A percentile compares a stretch with the other conserved stretches of the same genome.
Conservation (phyloP, 2,888 invertebrate genomes). For the Hypercompe scribonia region DNA sequence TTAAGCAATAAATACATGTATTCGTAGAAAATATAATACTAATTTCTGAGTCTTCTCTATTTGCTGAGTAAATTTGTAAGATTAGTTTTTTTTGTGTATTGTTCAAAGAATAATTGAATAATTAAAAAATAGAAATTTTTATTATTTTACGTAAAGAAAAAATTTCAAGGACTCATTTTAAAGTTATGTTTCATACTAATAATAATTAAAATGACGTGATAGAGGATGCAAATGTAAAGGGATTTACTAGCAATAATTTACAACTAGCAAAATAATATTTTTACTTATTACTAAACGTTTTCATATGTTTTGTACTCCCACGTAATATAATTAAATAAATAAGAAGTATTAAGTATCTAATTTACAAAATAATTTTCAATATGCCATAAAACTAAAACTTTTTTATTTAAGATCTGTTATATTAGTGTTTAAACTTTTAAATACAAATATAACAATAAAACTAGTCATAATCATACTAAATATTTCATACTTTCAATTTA, state of each 20-base stretch:
- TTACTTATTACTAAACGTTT: conserved; percentile 39
- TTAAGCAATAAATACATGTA: too few relatives aligned
- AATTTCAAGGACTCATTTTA: neutral
- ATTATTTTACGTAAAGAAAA: neutral
- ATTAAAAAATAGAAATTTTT: neutral
- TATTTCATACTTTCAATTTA: neutral
- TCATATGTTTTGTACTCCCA: conserved; percentile 78
- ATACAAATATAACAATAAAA: neutral
- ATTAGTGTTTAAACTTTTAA: neutral
- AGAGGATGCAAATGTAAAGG: neutral
- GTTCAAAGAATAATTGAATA: too few relatives aligned
- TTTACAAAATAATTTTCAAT: neutral
- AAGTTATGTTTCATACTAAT: neutral
- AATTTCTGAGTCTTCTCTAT: neutral
- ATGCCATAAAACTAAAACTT: neutral
- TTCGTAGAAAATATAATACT: too few relatives aligned
- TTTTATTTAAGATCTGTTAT: neutral
- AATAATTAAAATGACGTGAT: too few relatives aligned
- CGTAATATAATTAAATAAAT: conserved; percentile 41
- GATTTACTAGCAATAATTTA: neutral
- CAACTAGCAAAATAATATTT: neutral
- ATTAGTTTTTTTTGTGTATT: neutral
- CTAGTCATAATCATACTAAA: neutral
- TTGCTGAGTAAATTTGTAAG: neutral
- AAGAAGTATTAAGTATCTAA: neutral